Conservation (phyloP, 2,888 invertebrate genomes). For the Polia nebulosa region DNA sequence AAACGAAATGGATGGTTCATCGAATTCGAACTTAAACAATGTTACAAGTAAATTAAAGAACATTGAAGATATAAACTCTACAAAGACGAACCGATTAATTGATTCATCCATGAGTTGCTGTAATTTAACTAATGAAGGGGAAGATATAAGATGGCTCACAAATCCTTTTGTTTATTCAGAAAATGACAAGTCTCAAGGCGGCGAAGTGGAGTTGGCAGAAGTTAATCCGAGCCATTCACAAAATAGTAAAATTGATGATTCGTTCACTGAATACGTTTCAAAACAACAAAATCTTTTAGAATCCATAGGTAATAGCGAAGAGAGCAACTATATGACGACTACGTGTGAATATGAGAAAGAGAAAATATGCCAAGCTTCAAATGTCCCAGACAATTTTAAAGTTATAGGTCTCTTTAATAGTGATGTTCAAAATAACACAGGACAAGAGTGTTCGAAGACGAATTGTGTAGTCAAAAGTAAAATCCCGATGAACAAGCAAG, state of each 20-base stretch:
- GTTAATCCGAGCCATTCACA: constrained; percentile 31
- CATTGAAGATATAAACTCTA: neutral
- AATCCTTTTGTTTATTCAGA: constrained; percentile 17
- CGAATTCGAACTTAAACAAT: constrained; percentile 22
- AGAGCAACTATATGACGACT: constrained; percentile 1
- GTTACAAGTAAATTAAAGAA: constrained; percentile 1
- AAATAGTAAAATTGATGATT: constrained; percentile 55
- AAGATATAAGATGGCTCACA: constrained; percentile 17
- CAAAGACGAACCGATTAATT: neutral
- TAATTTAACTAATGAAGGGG: constrained; percentile 24
- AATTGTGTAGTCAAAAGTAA: constrained; percentile 31
- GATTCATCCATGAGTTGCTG: constrained; percentile 4
- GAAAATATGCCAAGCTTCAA: constrained; percentile 7
- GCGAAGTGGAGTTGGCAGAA: constrained; percentile 62
- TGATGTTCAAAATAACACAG: constrained; percentile 1
- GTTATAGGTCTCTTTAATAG: neutral
- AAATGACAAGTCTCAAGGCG: neutral
- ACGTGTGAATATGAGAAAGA: constrained; percentile 24
- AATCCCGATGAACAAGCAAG: constrained; percentile 31
- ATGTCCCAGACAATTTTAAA: neutral
- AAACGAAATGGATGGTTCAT: constrained; percentile 15
- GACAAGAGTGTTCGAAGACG: constrained; percentile 10
- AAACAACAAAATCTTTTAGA: constrained; percentile 75
- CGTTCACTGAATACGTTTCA: constrained; percentile 73
- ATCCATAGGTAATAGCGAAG: constrained; percentile 59